A percentile compares a stretch with the other conserved stretches of the same genome.
Evolutionary conservation across 2,888 invertebrate species (phyloP).

Genomic region (Caenorhabditis virilis): DNA sequence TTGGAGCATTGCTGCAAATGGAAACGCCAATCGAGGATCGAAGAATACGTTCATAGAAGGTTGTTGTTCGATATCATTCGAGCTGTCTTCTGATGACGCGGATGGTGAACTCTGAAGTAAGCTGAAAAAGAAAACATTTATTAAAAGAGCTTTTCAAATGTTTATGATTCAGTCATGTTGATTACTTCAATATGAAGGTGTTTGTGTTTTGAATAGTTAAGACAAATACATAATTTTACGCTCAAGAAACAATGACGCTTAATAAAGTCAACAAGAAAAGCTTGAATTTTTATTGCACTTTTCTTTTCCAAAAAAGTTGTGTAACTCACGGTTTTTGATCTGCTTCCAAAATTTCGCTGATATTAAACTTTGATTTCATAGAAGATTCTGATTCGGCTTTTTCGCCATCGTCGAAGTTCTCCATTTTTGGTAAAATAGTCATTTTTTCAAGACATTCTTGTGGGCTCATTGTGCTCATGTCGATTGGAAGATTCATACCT

Average conservation of each 20-base stretch:
- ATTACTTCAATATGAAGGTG: too few species aligned
- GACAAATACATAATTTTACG: too few species aligned
- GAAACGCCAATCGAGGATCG: slow-evolving; percentile 19
- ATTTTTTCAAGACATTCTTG: slow-evolving; percentile 36
- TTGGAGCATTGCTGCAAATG: slow-evolving; percentile 22
- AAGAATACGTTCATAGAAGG: slow-evolving; percentile 12
- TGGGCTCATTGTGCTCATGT: slow-evolving; percentile 33
- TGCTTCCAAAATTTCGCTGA: slow-evolving; percentile 34
- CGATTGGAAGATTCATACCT: slow-evolving; percentile 25
- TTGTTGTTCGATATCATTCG: slow-evolving; percentile 2
- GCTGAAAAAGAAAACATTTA: slow-evolving; percentile 27
- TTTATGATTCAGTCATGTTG: too few species aligned
- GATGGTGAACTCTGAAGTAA: slow-evolving; percentile 50
- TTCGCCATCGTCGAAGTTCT: background rate
- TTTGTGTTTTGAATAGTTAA: too few species aligned
- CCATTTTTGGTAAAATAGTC: slow-evolving; percentile 16
- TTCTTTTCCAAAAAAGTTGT: background rate
- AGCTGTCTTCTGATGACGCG: slow-evolving; percentile 45
- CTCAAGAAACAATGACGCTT: too few species aligned
- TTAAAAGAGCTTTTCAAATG: too few species aligned
- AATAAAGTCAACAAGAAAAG: background rate
- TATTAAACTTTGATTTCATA: slow-evolving; percentile 31
- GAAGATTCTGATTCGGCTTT: slow-evolving; percentile 3
- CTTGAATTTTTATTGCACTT: slow-evolving; percentile 1
- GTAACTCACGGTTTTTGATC: slow-evolving; percentile 33